A percentile compares a stretch with the other conserved stretches of the same genome.
These are phyloP conservation scores for Oryzaephilus surinamensis DNA, from an alignment of 1,140 invertebrate species.

Conservation along the genomic window DNA sequence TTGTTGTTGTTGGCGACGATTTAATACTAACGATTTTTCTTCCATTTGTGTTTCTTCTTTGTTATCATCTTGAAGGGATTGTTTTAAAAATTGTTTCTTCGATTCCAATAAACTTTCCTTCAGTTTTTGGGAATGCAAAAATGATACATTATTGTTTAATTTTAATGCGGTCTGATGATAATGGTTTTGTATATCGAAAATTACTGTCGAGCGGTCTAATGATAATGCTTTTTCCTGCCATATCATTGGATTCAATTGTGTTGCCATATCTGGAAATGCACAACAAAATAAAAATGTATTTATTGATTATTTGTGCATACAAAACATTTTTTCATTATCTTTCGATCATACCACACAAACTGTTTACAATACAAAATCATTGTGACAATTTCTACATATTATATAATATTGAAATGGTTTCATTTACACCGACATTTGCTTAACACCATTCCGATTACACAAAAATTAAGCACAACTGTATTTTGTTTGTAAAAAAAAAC, in stretches of 20 bases:
- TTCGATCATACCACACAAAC: too few species aligned
- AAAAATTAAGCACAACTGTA: too few species aligned
- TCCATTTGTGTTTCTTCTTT: conserved; percentile 15
- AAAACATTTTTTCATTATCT: too few species aligned
- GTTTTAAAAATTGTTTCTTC: conserved; percentile 18
- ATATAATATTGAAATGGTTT: too few species aligned
- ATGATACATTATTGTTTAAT: conserved; percentile 14
- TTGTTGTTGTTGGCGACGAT: conserved; percentile 3
- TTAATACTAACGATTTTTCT: conserved; percentile 6
- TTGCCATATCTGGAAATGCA: conserved; percentile 16
- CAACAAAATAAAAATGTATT: too few species aligned
- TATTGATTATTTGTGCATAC: too few species aligned
- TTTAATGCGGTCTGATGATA: neutral
- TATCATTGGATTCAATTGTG: conserved; percentile 17
- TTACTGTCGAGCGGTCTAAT: conserved; percentile 9
- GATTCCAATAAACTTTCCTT: conserved; percentile 19
- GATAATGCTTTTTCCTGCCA: conserved; percentile 18
- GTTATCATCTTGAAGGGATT: conserved; percentile 11
- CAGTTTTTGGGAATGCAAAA: conserved; percentile 19
- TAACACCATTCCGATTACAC: too few species aligned
- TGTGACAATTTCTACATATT: too few species aligned
- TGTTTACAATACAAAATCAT: too few species aligned
- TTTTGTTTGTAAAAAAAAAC: too few species aligned
- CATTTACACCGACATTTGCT: too few species aligned
- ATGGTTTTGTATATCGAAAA: conserved; percentile 4